Percentiles rank a stretch among this genome's conserved stretches.
phyloP scores from a whole-genome alignment of 2,797 vertebrate genomes.

The Sebastes itinus region DNA sequence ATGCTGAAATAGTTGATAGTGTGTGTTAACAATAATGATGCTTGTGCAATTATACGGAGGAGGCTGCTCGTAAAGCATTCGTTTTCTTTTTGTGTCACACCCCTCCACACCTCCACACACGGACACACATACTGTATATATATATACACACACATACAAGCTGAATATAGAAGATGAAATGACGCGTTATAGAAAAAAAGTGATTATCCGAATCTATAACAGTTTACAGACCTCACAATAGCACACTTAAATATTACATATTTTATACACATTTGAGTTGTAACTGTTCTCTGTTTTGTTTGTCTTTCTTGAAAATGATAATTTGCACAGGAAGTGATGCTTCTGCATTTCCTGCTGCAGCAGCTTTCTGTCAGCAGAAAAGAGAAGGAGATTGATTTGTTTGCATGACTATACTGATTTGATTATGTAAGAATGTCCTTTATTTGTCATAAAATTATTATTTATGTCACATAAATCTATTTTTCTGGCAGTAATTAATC shows the following conservation, averaged over 20 bases:
- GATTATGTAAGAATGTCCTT: background rate
- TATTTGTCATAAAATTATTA: background rate
- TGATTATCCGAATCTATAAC: background rate
- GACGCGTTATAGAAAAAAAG: background rate
- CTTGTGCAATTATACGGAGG: conserved; percentile 40
- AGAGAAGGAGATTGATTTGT: background rate
- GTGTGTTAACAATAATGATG: conserved; percentile 50
- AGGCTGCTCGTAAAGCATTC: conserved; percentile 11
- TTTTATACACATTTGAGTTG: accelerated
- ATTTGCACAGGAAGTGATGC: background rate
- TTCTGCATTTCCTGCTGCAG: background rate
- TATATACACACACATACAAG: background rate
- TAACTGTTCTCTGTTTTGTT: background rate
- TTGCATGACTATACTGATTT: background rate
- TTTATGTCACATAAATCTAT: background rate
- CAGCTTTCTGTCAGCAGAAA: background rate
- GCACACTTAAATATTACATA: background rate
- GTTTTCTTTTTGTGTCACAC: background rate
- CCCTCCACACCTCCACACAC: background rate
- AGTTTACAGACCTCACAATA: background rate
- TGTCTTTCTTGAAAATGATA: background rate
- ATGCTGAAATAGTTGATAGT: conserved; percentile 43
- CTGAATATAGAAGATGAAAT: background rate
- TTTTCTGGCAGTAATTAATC: background rate
- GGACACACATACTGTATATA: background rate